Conservation (phyloP, 2,888 invertebrate species). For the Epinotia demarniana region DNA sequence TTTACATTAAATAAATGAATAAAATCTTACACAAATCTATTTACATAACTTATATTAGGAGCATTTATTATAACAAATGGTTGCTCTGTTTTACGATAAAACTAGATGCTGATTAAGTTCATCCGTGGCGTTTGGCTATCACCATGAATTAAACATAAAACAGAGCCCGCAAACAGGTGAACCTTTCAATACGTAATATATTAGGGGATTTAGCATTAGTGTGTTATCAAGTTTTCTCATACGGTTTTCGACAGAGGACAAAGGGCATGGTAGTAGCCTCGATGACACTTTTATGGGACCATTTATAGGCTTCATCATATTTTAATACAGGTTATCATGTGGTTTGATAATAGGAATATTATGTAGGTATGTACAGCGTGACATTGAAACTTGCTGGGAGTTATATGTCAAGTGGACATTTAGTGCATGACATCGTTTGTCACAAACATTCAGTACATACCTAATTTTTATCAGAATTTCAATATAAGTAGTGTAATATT, state of each 20-base stretch:
- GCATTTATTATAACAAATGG: not conserved
- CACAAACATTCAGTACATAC: no score
- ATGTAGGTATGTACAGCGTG: not conserved
- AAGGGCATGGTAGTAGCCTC: not conserved
- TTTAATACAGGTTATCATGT: not conserved
- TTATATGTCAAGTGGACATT: slow-evolving; percentile 4
- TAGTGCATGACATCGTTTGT: not conserved
- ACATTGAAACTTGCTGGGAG: not conserved
- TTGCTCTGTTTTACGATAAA: slow-evolving; percentile 7
- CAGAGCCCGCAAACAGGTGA: slow-evolving; percentile 29
- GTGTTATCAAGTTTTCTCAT: slow-evolving; percentile 26
- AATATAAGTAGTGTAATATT: no score
- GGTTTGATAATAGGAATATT: not conserved
- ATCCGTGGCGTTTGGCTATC: slow-evolving; percentile 38
- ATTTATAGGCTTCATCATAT: not conserved
- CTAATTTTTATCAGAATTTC: no score
- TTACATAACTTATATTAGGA: not conserved
- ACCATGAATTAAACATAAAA: slow-evolving; percentile 41
- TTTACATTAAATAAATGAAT: no score
- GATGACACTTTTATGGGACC: not conserved
- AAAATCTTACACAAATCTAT: no score
- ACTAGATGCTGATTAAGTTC: slow-evolving; percentile 31
- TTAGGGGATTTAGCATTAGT: slow-evolving; percentile 30
- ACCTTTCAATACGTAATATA: slow-evolving; percentile 26
- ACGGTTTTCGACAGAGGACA: not conserved